Evolutionary conservation across 1,140 invertebrate species (phyloP).

Genomic region (Ceratina australensis): DNA sequence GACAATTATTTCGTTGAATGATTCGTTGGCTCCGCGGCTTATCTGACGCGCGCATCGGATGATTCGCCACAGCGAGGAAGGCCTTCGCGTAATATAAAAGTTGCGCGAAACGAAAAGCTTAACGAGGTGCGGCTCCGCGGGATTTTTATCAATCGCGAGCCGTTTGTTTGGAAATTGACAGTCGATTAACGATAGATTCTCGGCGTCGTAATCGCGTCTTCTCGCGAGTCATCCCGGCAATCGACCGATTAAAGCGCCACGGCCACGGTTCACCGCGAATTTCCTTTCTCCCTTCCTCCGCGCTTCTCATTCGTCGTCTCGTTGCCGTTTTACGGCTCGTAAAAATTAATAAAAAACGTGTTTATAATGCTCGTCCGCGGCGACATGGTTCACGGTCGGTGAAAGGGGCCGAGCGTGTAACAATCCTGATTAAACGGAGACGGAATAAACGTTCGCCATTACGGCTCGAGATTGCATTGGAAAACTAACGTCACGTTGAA

Average conservation of each 20-base stretch:
- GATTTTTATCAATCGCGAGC: slow-evolving; percentile 6
- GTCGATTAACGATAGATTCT: slow-evolving; percentile 32
- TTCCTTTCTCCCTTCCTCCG: neutral
- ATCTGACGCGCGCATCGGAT: neutral
- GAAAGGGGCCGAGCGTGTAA: slow-evolving; percentile 11
- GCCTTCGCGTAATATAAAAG: neutral
- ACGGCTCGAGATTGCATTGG: neutral
- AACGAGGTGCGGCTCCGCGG: slow-evolving; percentile 33
- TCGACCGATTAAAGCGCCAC: slow-evolving; percentile 6
- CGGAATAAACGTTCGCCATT: neutral
- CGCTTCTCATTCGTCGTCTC: no score
- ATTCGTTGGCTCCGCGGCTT: neutral
- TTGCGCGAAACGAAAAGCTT: slow-evolving; percentile 15
- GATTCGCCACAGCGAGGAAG: neutral
- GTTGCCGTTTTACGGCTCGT: neutral
- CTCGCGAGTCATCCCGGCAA: neutral
- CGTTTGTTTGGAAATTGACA: slow-evolving; percentile 26
- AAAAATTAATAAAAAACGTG: slow-evolving; percentile 5
- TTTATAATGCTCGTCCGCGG: no score
- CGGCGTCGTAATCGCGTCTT: slow-evolving; percentile 9
- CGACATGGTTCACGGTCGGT: neutral
- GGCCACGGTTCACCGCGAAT: neutral
- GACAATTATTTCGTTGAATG: slow-evolving; percentile 5
- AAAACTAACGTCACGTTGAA: slow-evolving; percentile 3
- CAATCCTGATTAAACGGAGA: neutral